Base-by-base conservation (phyloP, 1,140 invertebrate species). In the Procambarus virginalis region DNA sequence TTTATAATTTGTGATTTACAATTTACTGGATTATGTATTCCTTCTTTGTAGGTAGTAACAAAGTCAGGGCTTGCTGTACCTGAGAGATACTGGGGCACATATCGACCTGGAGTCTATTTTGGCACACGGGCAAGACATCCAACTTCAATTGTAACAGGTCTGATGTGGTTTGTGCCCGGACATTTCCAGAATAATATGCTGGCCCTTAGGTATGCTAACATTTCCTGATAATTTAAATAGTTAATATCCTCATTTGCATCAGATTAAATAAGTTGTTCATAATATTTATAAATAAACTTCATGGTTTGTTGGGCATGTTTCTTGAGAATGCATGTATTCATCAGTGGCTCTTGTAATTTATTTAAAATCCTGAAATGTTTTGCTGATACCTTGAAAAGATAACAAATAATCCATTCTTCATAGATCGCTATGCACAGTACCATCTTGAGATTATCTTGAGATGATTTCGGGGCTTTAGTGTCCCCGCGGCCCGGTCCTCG, bases 91-190 rank as follows among this genome's bases (percentile, higher is more conserved):
- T 99, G 98, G 98, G 98, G 98, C 34, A 96, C 96, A 0, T 99
- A 99, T 93, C 94, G 98, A 86, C 96, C 98, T 0, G 96, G 97
- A 5, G 95, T 96, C 10, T 99, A 98, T 94, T 97, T 98, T 94
- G 97, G 99, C 0, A 94, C 99, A 92, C 98, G 98, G 94, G 98
- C 97, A 2, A 94, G 98, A 92, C 97, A 97, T 93, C 97, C 97
- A 0, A 94, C 96, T 81, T 99, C 98, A 0, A 95, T 98, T 10
- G 96, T 98, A 0, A 96, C 97, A 93, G 99, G 98, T 60, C 94
- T 99, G 1, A 99, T 99, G 98, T 99, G 99, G 99, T 98, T 98
- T 93, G 96, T 97, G 92, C 96, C 97, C 0, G 96, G 95, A 83
- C 94, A 95, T 92, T 93, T 96, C 87, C 94, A 94, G 34, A 95